Conservation (phyloP, 2,888 invertebrate genomes). For the Cylindroiulus punctatus region DNA sequence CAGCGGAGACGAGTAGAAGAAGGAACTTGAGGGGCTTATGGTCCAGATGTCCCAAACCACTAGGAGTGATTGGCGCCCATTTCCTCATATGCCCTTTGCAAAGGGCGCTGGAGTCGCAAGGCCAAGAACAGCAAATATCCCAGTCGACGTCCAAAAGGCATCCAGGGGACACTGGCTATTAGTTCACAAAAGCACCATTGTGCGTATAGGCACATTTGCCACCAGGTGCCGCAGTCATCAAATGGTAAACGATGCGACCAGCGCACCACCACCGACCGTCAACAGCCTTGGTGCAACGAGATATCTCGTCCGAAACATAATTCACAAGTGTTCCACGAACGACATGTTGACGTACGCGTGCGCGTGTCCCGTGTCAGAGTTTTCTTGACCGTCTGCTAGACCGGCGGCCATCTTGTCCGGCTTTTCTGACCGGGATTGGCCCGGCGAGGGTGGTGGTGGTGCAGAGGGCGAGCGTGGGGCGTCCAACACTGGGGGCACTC, state of each 20-base stretch:
- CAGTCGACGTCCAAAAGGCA: not conserved
- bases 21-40: conserved; percentile 1
- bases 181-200: not conserved
- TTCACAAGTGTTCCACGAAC: conserved; percentile 54
- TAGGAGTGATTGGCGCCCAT: not conserved
- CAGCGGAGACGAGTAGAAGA: not conserved
- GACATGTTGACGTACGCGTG: conserved; percentile 53
- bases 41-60: no score
- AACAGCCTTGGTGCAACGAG: not conserved
- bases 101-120: no score
- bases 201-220: not conserved
- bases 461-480: not conserved
- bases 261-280: not conserved
- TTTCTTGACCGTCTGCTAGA: not conserved
- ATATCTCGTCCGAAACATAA: not conserved
- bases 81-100: not conserved
- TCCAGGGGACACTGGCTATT: not conserved
- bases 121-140: not conserved
- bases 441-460: not conserved
- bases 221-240: not conserved
- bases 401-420: conserved; percentile 11
- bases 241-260: not conserved
- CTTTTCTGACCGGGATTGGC: not conserved
- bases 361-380: not conserved
- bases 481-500: conserved; percentile 31